Percentiles rank a stretch among this genome's conserved stretches.
These are phyloP conservation scores for Phylloscopus trochiloides DNA, from an alignment of 2,113 vertebrate genomes.

Conservation along the genomic window DNA sequence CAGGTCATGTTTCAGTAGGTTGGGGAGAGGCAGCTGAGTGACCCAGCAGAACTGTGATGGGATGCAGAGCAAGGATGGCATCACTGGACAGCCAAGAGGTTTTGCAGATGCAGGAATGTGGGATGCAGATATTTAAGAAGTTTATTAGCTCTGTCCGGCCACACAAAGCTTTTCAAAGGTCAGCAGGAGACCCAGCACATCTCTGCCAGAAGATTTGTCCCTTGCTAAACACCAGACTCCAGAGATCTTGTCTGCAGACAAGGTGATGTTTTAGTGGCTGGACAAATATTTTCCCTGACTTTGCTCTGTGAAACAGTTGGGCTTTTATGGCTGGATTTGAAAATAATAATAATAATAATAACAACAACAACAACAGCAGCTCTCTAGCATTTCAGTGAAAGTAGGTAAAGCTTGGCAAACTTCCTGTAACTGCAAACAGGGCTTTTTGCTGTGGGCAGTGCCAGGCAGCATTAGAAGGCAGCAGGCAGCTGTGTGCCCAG, in stretches of 20 bases:
- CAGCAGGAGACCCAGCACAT: background rate
- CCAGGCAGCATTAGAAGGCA: background rate
- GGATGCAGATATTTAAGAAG: background rate
- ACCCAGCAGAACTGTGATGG: background rate
- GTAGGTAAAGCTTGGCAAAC: background rate
- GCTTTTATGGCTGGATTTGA: background rate
- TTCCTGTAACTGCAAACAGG: background rate
- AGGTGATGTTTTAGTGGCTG: background rate
- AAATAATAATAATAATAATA: background rate
- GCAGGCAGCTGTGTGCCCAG: background rate
- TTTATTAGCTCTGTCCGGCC: background rate
- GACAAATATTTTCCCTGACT: background rate
- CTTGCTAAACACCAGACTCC: background rate
- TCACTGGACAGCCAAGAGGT: background rate
- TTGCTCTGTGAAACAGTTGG: background rate
- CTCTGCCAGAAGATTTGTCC: background rate
- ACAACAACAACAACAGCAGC: background rate
- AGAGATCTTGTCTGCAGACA: background rate
- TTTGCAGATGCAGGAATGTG: background rate
- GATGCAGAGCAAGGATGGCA: background rate
- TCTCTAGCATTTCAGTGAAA: background rate
- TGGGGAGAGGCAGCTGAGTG: background rate
- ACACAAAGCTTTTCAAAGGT: background rate
- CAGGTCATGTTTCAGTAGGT: background rate
- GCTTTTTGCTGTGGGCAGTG: background rate